A percentile compares a stretch with the other conserved stretches of the same genome.
Evolutionary conservation across 2,888 invertebrate genomes (phyloP).

Genomic region (Cataglyphis albicans): DNA sequence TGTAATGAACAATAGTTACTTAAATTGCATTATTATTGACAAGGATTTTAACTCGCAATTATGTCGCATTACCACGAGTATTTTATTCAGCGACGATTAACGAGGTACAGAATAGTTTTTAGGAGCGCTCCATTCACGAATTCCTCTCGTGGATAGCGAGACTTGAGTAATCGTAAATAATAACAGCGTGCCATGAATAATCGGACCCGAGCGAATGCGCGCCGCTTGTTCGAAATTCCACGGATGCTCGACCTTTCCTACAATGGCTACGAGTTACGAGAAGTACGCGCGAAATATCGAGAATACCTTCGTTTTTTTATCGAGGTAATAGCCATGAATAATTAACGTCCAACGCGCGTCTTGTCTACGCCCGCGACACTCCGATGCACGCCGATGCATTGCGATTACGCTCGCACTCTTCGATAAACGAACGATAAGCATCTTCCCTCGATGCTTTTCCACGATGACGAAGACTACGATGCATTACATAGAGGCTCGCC

Average conservation of each 20-base stretch:
- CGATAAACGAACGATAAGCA: constrained; percentile 45
- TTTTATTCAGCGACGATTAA: constrained; percentile 22
- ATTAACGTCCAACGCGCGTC: constrained; percentile 12
- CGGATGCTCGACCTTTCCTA: constrained; percentile 37
- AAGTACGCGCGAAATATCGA: constrained; percentile 37
- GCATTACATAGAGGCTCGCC: neutral
- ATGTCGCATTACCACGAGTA: neutral
- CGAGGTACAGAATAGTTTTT: constrained; percentile 7
- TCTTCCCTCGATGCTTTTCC: constrained; percentile 25
- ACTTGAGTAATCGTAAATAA: constrained; percentile 48
- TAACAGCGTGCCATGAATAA: constrained; percentile 46
- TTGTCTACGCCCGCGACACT: constrained; percentile 10
- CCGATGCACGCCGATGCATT: neutral
- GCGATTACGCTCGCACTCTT: constrained; percentile 16
- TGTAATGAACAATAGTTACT: neutral
- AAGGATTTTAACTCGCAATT: neutral
- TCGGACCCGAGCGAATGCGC: constrained; percentile 4
- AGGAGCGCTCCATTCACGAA: constrained; percentile 32
- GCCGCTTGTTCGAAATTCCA: constrained; percentile 42
- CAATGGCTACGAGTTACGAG: neutral
- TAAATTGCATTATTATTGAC: neutral
- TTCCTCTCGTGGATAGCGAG: constrained; percentile 20
- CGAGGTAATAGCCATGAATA: constrained; percentile 22
- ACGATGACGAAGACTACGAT: neutral
- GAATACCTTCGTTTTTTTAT: constrained; percentile 37